Evolutionary conservation across 2,113 vertebrate species (phyloP), one percentile per base, ranked within the genome.

Genomic region (Scopus umbretta): DNA sequence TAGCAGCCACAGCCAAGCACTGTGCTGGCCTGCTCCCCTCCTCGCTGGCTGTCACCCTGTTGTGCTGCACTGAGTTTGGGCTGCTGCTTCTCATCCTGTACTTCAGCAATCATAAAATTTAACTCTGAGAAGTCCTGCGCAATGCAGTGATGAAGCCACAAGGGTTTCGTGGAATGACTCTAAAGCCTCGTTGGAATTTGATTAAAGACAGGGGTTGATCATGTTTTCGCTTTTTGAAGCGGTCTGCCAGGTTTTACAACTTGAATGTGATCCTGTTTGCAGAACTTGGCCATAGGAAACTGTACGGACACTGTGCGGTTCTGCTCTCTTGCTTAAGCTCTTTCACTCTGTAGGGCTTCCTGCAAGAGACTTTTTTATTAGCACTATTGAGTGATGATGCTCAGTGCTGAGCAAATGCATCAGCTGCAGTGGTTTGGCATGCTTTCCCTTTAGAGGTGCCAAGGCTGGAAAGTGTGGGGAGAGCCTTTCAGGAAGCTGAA

Each of bases 341-440:
- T 78, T 84, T 23, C 6, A 13, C 11, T 63, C n/a, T 36, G 6
- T 76, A 29, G 27, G 38, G 29, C 73, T 78, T 90, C 38, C 50
- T 55, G 56, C 43, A 63, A 70, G 59, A 27, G 47, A 20, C 13
- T 30, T 74, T 74, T 83, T 80, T 88, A 62, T 92, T 67, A 42
- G 65, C 43, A 45, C 3, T 70, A 29, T 21, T 38, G 90, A 78
- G 49, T 38, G 76, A 65, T 40, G 68, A 29, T 67, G 17, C 83
- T 92, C 4, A 7, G n/a, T 91, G 76, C 83, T 78, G 80, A 86
- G 74, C 34, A 74, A 62, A 85, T 73, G 83, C 50, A 76, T 93
- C 79, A 34, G 52, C 90, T 90, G 88, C 82, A 63, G 30, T 59
- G 86, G 38, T 36, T 93, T 94, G 95, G 88, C 86, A 72, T 9